Percentiles rank a stretch among this genome's conserved stretches.
Evolutionary conservation across 2,888 invertebrate genomes (phyloP).

Genomic region (Acrocera orbiculus): DNA sequence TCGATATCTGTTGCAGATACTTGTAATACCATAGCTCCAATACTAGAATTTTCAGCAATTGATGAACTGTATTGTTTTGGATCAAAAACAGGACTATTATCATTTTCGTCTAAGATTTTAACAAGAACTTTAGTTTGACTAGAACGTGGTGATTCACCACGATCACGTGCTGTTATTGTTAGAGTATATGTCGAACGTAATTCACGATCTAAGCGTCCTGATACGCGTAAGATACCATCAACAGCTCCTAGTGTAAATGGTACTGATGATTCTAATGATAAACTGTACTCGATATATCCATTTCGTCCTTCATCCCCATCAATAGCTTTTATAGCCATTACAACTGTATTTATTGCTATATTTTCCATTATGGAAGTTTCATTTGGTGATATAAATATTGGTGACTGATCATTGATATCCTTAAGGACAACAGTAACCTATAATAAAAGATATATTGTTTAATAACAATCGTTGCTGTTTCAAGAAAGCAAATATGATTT

Average conservation of each 20-base stretch:
- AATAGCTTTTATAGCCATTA: constrained; percentile 74
- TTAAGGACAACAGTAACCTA: constrained; percentile 74
- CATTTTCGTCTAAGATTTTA: constrained; percentile 70
- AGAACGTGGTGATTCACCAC: constrained; percentile 65
- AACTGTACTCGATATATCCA: constrained; percentile 74
- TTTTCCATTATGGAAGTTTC: constrained; percentile 69
- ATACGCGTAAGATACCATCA: constrained; percentile 72
- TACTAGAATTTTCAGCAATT: constrained; percentile 83
- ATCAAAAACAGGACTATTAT: constrained; percentile 77
- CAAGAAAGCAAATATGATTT: too few species aligned
- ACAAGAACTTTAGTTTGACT: constrained; percentile 53
- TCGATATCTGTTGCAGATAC: constrained; percentile 80
- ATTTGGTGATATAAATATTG: constrained; percentile 65
- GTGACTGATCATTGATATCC: constrained; percentile 85
- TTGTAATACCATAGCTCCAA: constrained; percentile 78
- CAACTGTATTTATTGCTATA: constrained; percentile 66
- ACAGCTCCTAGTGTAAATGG: constrained; percentile 72
- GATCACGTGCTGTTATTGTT: constrained; percentile 66
- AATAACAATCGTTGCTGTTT: too few species aligned
- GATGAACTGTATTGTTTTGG: constrained; percentile 79
- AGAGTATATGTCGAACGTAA: constrained; percentile 55
- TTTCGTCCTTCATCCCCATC: constrained; percentile 84
- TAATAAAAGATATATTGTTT: constrained; percentile 15
- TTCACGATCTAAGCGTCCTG: constrained; percentile 75
- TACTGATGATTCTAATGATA: constrained; percentile 45